A percentile compares a stretch with the other conserved stretches of the same genome.
phyloP scores from a whole-genome alignment of 2,113 vertebrate genomes.

The Cairina moschata region DNA sequence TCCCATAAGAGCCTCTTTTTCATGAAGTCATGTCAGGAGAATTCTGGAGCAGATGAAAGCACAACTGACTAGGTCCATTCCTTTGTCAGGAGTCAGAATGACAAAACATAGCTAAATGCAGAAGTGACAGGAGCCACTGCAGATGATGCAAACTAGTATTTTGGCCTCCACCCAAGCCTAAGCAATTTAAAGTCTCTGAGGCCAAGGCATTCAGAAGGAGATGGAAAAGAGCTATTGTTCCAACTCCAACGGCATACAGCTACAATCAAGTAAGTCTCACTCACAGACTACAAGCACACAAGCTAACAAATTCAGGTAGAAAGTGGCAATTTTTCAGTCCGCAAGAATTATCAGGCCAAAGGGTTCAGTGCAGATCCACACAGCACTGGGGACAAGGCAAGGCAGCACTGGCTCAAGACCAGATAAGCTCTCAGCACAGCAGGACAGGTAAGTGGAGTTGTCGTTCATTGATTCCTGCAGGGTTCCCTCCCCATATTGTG shows the following conservation, averaged over 20 bases:
- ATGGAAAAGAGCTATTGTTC: slow-evolving; percentile 76
- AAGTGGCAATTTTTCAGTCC: slow-evolving; percentile 82
- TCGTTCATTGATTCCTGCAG: slow-evolving; percentile 77
- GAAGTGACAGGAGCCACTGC: slow-evolving; percentile 85
- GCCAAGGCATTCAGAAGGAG: slow-evolving; percentile 75
- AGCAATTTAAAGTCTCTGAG: slow-evolving; percentile 81
- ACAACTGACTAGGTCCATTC: slow-evolving; percentile 78
- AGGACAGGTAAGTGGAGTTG: slow-evolving; percentile 75
- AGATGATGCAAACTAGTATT: slow-evolving; percentile 82
- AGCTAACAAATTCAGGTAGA: slow-evolving; percentile 84
- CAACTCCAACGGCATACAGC: slow-evolving; percentile 79
- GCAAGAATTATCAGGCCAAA: slow-evolving; percentile 81
- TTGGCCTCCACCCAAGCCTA: slow-evolving; percentile 81
- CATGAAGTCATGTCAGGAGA: slow-evolving; percentile 68
- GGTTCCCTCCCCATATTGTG: slow-evolving; percentile 65
- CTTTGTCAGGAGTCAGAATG: slow-evolving; percentile 80
- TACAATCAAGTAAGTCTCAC: slow-evolving; percentile 84
- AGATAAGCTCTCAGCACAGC: slow-evolving; percentile 82
- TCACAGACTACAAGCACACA: slow-evolving; percentile 92
- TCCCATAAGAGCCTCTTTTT: slow-evolving; percentile 84
- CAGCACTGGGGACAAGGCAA: slow-evolving; percentile 86
- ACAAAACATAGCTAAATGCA: slow-evolving; percentile 79
- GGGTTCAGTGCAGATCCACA: slow-evolving; percentile 81
- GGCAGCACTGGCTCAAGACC: slow-evolving; percentile 82
- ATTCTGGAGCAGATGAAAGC: slow-evolving; percentile 78